Conservation (phyloP, 2,797 vertebrate genomes). For the Gila robusta region DNA sequence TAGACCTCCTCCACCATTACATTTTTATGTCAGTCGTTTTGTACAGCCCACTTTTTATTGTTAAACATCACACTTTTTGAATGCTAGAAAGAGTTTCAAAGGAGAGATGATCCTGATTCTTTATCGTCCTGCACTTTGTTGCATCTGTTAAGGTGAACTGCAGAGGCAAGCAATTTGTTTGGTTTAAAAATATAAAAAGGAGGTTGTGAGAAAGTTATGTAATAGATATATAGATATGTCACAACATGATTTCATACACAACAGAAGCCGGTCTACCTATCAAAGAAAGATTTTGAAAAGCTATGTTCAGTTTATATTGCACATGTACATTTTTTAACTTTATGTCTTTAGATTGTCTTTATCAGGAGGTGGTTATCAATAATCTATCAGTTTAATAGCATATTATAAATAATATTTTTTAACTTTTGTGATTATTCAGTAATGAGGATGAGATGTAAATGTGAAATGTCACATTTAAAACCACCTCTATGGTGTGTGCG, state of each 20-base stretch:
- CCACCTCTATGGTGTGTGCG: slow-evolving; percentile 51
- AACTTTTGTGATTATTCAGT: slow-evolving; percentile 46
- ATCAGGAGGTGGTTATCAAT: slow-evolving; percentile 56
- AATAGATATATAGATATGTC: background rate
- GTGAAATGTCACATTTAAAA: slow-evolving; percentile 56
- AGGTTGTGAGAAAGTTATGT: background rate
- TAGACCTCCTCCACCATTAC: background rate
- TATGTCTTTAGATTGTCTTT: slow-evolving; percentile 57
- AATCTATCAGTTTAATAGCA: slow-evolving; percentile 47
- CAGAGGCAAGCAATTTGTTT: slow-evolving; percentile 14
- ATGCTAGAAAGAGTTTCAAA: background rate
- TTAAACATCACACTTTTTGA: slow-evolving; percentile 3
- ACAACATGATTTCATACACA: slow-evolving; percentile 34
- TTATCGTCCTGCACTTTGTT: background rate
- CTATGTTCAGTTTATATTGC: slow-evolving; percentile 65
- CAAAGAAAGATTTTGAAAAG: slow-evolving; percentile 50
- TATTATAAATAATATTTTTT: slow-evolving; percentile 54
- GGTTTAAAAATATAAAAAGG: slow-evolving; percentile 18
- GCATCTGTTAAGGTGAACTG: slow-evolving; percentile 8
- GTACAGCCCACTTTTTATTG: background rate
- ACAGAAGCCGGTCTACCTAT: slow-evolving; percentile 45
- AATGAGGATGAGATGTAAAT: slow-evolving; percentile 51
- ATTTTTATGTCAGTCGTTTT: slow-evolving; percentile 8
- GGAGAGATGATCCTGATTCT: background rate
- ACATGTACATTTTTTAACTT: slow-evolving; percentile 62